phyloP scores from a whole-genome alignment of 2,888 invertebrate genomes.

The Cotesia congregata region DNA sequence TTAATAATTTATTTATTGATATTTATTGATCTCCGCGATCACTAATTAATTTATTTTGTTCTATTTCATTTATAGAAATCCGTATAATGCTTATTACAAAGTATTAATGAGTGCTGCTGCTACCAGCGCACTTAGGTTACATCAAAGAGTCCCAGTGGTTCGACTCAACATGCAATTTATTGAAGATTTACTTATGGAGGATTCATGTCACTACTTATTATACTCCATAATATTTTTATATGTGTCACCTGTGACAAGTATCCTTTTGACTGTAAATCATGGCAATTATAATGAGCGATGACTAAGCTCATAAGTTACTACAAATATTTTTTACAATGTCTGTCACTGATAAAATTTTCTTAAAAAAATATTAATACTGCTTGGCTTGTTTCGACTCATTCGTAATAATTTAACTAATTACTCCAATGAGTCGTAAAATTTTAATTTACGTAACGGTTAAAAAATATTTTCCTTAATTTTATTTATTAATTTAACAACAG shows the following conservation, averaged over 20 bases:
- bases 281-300: background rate
- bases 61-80: slow-evolving; percentile 73
- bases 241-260: slow-evolving; percentile 90
- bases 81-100: slow-evolving; percentile 89
- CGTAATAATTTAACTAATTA: background rate
- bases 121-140: slow-evolving; percentile 93
- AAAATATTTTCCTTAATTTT: slow-evolving; percentile 35
- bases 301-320: background rate
- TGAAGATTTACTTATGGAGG: slow-evolving; percentile 84
- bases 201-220: slow-evolving; percentile 96
- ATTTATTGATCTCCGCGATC: slow-evolving; percentile 35
- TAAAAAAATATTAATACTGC: background rate
- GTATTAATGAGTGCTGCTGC: slow-evolving; percentile 94
- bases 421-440: background rate
- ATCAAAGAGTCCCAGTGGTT: slow-evolving; percentile 92
- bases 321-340: background rate
- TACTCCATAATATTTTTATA: slow-evolving; percentile 96
- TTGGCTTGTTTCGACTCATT: background rate
- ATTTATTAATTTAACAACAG: slow-evolving; percentile 69
- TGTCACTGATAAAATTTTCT: slow-evolving; percentile 5
- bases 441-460: background rate
- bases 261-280: slow-evolving; percentile 73
- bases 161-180: slow-evolving; percentile 88
- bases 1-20: slow-evolving; percentile 45
- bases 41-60: slow-evolving; percentile 11